Base-by-base conservation (phyloP, 2,797 vertebrate species). In the Pangasius macronema region DNA sequence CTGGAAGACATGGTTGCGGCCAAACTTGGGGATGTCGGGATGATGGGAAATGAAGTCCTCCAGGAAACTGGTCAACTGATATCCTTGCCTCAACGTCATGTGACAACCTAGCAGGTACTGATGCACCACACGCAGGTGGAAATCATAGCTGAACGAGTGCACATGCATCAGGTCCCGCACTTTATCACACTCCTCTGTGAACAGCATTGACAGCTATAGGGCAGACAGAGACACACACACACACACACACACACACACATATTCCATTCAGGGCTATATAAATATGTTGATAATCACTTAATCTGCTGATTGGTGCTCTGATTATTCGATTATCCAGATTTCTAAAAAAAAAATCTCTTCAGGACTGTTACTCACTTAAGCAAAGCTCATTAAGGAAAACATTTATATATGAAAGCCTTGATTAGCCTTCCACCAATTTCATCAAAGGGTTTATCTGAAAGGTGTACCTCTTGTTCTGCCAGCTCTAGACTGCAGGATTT, bases 71-170 rank as follows among this genome's bases (percentile, higher is more conserved):
- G 97, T 97, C 89, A 99, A 98, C 90, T 98, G 98, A 93, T 99
- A 99, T 90, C 98, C 97, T 51, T 99, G 98, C 33, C 98, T 96
- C 5, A 99, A 95, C 3, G 97, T 97, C 96, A 98, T 97, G 90
- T 98, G 97, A 91, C 97, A 95, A 55, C 98, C 99, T 51, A 98
- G 94, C 92, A 99, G 94, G 8, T 99, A 98, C 92, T 99, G 99
- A 93, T 98, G 98, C 86, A 98, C 97, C 27, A 99, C 97, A 42
- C 98, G 97, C 91, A 99, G 94, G 92, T 99, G 99, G 95, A 99
- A 99, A 93, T 99, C 99, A 0, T 99, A 99, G 95, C 98, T 99
- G 95, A 99, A 99, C 0, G 99, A 99, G 92, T 99, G 99, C 30
- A 99, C 97, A 0, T 99, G 99, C 98, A 99, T 99, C 93, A 99